Conservation (phyloP, 35 echinoderm and acorn worm species). For the Strongylocentrotus purpuratus region DNA sequence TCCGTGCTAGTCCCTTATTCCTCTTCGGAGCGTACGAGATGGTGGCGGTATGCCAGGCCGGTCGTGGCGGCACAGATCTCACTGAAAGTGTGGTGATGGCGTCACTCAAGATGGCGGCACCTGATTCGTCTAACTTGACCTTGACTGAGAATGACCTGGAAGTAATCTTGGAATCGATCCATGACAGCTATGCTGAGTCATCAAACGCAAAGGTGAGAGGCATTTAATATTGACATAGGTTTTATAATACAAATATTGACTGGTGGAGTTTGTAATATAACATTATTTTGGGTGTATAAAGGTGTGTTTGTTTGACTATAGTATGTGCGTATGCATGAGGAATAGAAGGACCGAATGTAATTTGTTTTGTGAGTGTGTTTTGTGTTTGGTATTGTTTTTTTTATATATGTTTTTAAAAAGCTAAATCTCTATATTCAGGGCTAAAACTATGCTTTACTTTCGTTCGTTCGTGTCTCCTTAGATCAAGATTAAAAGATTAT, state of each 20-base stretch:
- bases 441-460: not conserved
- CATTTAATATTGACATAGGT: too few relatives aligned
- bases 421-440: not conserved
- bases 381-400: not conserved
- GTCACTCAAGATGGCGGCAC: not conserved
- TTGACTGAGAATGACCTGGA: constrained; percentile 72
- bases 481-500: too few relatives aligned
- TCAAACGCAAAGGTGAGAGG: constrained; percentile 57
- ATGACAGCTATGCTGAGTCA: constrained; percentile 12
- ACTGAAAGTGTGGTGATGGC: not conserved
- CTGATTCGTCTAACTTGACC: not conserved
- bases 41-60: constrained; percentile 29
- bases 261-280: too few relatives aligned
- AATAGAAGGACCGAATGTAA: too few relatives aligned
- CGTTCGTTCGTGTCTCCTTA: too few relatives aligned
- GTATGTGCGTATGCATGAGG: too few relatives aligned
- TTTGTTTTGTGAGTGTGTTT: too few relatives aligned
- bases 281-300: too few relatives aligned
- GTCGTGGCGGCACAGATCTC: not conserved
- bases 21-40: constrained; percentile 50
- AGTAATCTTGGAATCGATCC: constrained; percentile 48
- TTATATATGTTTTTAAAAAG: not conserved
- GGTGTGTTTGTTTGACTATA: too few relatives aligned
- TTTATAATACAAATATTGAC: too few relatives aligned
- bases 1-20: constrained; percentile 48